These are phyloP conservation scores for Drosophila gunungcola DNA, from an alignment of 1,140 invertebrate genomes.

Conservation along the genomic window DNA sequence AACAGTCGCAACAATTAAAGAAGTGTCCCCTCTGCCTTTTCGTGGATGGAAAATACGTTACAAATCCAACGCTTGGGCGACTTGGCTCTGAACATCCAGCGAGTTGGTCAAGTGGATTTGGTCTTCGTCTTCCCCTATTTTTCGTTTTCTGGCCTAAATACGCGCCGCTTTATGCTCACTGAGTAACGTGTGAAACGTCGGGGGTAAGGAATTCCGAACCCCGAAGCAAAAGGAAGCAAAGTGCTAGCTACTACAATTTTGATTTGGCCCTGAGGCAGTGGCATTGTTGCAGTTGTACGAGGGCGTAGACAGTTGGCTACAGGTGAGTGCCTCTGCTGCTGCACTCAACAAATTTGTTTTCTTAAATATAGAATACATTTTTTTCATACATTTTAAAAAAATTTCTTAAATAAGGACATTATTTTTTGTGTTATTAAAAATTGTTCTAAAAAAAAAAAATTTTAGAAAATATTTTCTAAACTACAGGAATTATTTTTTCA, in stretches of 20 bases:
- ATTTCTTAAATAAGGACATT: too few species aligned
- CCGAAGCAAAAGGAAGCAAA: constrained; percentile 57
- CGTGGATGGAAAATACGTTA: constrained; percentile 67
- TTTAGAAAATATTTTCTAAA: too few species aligned
- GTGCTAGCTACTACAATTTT: constrained; percentile 71
- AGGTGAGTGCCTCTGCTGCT: constrained; percentile 62
- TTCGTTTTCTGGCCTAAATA: constrained; percentile 62
- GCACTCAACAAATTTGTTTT: too few species aligned
- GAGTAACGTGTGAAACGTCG: constrained; percentile 73
- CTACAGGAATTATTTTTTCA: too few species aligned
- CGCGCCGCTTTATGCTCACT: constrained; percentile 72
- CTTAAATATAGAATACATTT: too few species aligned
- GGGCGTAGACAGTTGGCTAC: constrained; percentile 61
- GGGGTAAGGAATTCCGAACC: constrained; percentile 2
- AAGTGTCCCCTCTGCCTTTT: constrained; percentile 36
- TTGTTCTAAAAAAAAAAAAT: too few species aligned
- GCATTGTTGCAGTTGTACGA: constrained; percentile 41
- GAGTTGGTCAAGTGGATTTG: constrained; percentile 72
- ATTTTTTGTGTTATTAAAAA: too few species aligned
- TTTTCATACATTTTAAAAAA: too few species aligned
- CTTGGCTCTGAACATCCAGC: constrained; percentile 22
- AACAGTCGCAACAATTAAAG: constrained; percentile 59
- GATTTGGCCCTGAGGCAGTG: constrained; percentile 61
- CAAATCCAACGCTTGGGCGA: constrained; percentile 72
- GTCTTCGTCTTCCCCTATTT: constrained; percentile 38